These are phyloP conservation scores for Platyrinchus mystaceus DNA, from an alignment of 2,797 vertebrate genomes.

Conservation along the genomic window DNA sequence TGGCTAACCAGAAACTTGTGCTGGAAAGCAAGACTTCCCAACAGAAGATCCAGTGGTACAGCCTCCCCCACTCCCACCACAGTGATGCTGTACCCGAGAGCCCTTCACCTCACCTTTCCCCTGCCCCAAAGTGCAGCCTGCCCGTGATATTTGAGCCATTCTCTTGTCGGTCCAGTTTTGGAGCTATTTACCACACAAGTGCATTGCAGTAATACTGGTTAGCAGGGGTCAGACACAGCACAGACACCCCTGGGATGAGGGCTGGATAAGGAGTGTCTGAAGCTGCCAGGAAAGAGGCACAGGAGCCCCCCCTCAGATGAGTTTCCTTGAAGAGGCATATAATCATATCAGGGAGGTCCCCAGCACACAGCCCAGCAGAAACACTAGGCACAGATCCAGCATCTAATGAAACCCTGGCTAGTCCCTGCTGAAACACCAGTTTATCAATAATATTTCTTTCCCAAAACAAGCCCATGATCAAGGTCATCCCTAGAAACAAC, in stretches of 20 bases:
- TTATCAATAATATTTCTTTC: neutral
- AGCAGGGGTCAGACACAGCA: neutral
- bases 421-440: neutral
- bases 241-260: neutral
- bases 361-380: neutral
- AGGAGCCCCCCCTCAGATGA: neutral
- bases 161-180: constrained; percentile 9
- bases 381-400: neutral
- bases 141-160: constrained; percentile 4
- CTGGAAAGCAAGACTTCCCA: constrained; percentile 94
- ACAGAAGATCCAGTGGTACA: constrained; percentile 94
- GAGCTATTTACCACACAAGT: constrained; percentile 34
- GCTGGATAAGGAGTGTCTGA: neutral
- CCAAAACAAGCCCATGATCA: neutral
- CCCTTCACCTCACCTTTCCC: neutral
- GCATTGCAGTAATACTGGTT: neutral
- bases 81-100: neutral
- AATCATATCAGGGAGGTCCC: neutral
- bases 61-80: neutral
- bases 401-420: neutral
- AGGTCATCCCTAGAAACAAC: constrained; percentile 18
- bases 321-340: neutral
- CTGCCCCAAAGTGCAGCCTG: neutral
- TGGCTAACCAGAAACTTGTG: constrained; percentile 93
- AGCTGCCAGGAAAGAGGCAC: neutral